Evolutionary conservation across 64 coral and sea anemone genomes (phyloP).

Genomic region (Acropora yongei): DNA sequence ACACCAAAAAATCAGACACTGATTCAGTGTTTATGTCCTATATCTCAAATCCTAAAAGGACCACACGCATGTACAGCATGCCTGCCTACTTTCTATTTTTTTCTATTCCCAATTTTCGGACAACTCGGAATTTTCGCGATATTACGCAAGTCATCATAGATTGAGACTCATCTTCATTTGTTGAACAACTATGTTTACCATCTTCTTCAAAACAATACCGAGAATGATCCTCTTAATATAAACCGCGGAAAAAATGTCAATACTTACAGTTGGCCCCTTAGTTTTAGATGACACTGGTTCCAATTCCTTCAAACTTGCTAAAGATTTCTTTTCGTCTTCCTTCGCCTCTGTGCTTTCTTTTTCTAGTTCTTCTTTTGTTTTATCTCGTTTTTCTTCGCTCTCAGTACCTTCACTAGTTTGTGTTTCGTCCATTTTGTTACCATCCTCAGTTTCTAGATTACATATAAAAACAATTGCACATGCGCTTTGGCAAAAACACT

Average conservation of each 20-base stretch:
- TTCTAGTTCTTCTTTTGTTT: constrained; percentile 88
- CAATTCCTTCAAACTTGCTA: constrained; percentile 30
- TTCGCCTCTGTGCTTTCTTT: constrained; percentile 48
- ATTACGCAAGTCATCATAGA: too few relatives aligned
- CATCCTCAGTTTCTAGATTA: constrained; percentile 74
- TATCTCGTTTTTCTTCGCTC: constrained; percentile 80
- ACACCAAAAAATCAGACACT: neutral
- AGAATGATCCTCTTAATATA: neutral
- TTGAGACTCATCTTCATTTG: too few relatives aligned
- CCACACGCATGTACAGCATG: too few relatives aligned
- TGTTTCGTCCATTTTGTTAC: constrained; percentile 70
- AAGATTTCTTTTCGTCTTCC: constrained; percentile 51
- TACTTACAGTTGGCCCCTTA: constrained; percentile 65
- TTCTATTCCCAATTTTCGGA: too few relatives aligned
- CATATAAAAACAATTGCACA: neutral
- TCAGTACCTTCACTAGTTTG: constrained; percentile 38
- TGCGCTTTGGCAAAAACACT: too few relatives aligned
- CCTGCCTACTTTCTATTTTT: too few relatives aligned
- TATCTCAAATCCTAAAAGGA: too few relatives aligned
- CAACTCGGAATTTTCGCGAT: too few relatives aligned
- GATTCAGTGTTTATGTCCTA: too few relatives aligned
- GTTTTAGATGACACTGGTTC: constrained; percentile 21
- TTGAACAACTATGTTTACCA: too few relatives aligned
- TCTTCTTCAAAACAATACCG: too few relatives aligned
- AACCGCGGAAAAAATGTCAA: neutral